These are phyloP conservation scores for Paguma larvata DNA, from an alignment of 2,797 vertebrate genomes.

Conservation along the genomic window DNA sequence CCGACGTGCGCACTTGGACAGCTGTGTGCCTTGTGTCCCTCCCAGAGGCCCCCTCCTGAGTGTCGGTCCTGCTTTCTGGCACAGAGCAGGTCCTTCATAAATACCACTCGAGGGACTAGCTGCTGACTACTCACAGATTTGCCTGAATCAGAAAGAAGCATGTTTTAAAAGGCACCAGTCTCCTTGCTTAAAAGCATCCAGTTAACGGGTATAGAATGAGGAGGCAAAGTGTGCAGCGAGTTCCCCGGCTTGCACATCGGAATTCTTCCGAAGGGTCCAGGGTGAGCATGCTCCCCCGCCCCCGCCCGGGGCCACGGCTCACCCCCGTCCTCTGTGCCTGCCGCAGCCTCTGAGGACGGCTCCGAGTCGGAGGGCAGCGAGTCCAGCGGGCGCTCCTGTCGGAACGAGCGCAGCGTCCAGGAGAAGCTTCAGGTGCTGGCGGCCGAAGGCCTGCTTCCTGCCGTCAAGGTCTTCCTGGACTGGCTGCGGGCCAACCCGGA, in stretches of 20 bases:
- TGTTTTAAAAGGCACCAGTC: background rate
- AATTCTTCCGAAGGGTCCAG: background rate
- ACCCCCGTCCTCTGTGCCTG: background rate
- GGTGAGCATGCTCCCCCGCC: background rate
- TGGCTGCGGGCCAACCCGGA: constrained; percentile 98
- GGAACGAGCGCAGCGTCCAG: constrained; percentile 93
- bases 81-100: background rate
- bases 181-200: background rate
- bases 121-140: background rate
- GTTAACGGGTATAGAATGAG: background rate
- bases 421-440: constrained; percentile 95
- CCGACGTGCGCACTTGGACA: background rate
- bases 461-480: constrained; percentile 97
- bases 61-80: background rate
- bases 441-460: constrained; percentile 95
- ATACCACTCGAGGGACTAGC: too few species aligned
- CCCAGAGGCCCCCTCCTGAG: too few species aligned
- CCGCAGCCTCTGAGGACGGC: constrained; percentile 89
- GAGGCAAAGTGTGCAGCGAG: background rate
- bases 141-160: background rate
- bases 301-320: background rate
- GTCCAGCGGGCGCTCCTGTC: constrained; percentile 92
- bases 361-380: constrained; percentile 95
- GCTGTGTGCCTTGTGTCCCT: background rate
- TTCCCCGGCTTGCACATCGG: background rate